Evolutionary conservation across 2,888 invertebrate genomes (phyloP), one percentile per base, ranked within the genome.

Genomic region (Lepas anatifera): DNA sequence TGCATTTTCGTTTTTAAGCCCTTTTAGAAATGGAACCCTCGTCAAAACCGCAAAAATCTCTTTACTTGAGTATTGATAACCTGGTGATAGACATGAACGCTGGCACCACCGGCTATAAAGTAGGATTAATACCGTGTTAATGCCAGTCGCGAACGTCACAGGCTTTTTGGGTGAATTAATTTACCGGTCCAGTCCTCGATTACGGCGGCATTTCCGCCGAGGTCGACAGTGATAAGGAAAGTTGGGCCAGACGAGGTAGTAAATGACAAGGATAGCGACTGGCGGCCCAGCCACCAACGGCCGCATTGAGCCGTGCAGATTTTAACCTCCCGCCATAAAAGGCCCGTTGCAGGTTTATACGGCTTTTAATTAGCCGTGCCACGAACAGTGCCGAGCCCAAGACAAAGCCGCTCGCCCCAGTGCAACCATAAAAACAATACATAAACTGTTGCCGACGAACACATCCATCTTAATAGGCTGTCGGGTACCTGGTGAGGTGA

Each of bases 301-400:
- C 35, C 32, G 35, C 22, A 58, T 58, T 58, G 58, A 58, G 58
- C 58, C 58, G 58, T 58, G 58, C 58, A 58, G 18, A 16, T 7
- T 35, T 32, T 22, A 35, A 6, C 16, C 4, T 11, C 32, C 58
- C 6, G 18, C 58, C 35, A 58, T 58, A 58, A 58, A n/a, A 58
- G 58, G 58, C 35, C 35, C 35, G 58, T 58, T 58, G 58, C 58
- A 58, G 58, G 35, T 32, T 58, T 58, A 58, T 58, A 58, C 35
- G 58, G 58, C 58, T 32, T 58, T 58, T 58, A 58, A 58, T 58
- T 58, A 58, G 58, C 32, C 58, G 2, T n/a, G 58, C 32, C 58
- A 7, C 41, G 13, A 35, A 35, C 4, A 48, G 58, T 32, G 58
- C 7, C 22, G 32, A 35, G 58, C 58, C 32, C 13, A 16, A 58